Evolutionary conservation across 1,140 invertebrate genomes (phyloP).

Genomic region (Dryas iulia): DNA sequence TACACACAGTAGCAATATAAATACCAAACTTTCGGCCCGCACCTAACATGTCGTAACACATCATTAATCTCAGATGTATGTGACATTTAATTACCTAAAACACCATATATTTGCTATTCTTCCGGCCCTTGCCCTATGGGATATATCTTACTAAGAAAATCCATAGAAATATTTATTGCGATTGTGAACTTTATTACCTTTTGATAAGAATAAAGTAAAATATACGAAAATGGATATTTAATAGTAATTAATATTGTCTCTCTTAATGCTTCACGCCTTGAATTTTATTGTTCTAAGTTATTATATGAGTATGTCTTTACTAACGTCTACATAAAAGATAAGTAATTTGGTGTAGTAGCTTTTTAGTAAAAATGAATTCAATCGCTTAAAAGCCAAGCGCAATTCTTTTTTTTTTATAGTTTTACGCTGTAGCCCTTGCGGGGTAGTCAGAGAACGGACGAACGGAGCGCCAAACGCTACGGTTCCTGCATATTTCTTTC

Average conservation of each 20-base stretch:
- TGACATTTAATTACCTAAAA: constrained; percentile 80
- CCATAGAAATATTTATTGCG: not conserved
- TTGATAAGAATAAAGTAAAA: constrained; percentile 27
- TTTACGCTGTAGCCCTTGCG: no score
- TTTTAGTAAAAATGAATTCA: no score
- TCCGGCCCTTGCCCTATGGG: constrained; percentile 63
- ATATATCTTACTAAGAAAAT: constrained; percentile 33
- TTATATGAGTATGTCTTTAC: no score
- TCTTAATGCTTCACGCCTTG: constrained; percentile 77
- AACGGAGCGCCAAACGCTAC: no score
- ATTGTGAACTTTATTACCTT: constrained; percentile 27
- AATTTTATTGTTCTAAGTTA: constrained; percentile 65
- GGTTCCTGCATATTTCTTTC: no score
- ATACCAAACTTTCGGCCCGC: constrained; percentile 14
- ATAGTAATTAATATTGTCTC: constrained; percentile 73
- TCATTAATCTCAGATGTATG: constrained; percentile 79
- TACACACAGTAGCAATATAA: constrained; percentile 6
- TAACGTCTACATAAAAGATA: no score
- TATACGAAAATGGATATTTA: constrained; percentile 23
- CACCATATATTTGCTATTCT: constrained; percentile 77
- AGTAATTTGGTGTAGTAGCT: no score
- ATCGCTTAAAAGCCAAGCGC: no score
- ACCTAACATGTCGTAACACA: constrained; percentile 61
- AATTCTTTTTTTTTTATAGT: no score
- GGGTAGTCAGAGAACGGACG: no score